Base-by-base conservation (phyloP, 2,888 invertebrate species). In the Apamea monoglypha region DNA sequence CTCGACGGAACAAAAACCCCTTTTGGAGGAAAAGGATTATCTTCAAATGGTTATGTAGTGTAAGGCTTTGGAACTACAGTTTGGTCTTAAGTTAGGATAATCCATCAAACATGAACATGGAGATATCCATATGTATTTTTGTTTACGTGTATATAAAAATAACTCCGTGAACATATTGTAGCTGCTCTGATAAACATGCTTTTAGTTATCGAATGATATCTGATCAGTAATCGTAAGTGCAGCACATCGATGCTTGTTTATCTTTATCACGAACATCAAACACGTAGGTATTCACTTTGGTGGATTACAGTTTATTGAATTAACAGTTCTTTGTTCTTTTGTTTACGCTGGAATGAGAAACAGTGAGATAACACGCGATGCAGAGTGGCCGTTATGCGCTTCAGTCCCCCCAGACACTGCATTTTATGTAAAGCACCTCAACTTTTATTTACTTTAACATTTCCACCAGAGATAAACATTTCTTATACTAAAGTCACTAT, bases 151-250 rank as follows among this genome's bases (percentile, higher is more conserved):
- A 82, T 83, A 85, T 87, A 77, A 82, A 87, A 80, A 83, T 76
- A 80, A 71, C 79, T 80, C 72, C 14, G 72, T 83, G 73, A 74
- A 82, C 80, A 81, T 81, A 72, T 81, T 76, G 56, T 76, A 78
- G 69, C 50, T 78, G 56, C 50, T 74, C 68, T 76, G 90, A 91
- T 89, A 87, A 91, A 87, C 80, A 89, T 81, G 89, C 86, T 91
- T 91, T 88, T 90, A 90, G 90, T 85, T 91, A 89, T 91, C 87
- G n/a, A 59, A 82, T 76, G 76, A 84, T 87, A 83, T 83, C 89
- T 82, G 79, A 74, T 77, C 82, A 61, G 78, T 82, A 79, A 85
- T 69, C 70, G 69, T 89, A 78, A 89, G 89, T 89, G 88, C 79
- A 79, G 63, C 63, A 69, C 71, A 67, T 77, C 40, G 68, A 83